Evolutionary conservation across 2,113 vertebrate genomes (phyloP), one percentile per base, ranked within the genome.

Genomic region (Bujurquina vittata): DNA sequence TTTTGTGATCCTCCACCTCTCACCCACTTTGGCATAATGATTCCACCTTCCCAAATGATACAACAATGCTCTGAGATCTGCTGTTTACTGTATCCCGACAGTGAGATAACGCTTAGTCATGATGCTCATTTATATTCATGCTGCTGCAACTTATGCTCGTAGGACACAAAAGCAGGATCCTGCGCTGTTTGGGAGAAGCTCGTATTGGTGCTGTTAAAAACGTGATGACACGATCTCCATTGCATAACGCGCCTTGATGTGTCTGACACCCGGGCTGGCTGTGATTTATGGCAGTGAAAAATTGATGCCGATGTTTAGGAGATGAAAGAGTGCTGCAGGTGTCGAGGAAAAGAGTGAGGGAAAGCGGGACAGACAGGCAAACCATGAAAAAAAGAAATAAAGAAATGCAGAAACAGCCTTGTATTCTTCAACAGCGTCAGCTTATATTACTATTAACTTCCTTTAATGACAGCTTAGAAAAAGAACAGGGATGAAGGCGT

Each of bases 221-320:
- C 55, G 8, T 22, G 80, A 65, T 5, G 84, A 89, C 83, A 69
- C 1, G 10, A 73, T 62, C 83, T 26, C 37, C 22, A 1, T 58
- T 77, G 22, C 46, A 40, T 91, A 84, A 87, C 29, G 61, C 0
- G 10, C 10, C 63, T 63, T 84, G 84, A 91, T 86, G 86, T 22
- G 52, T 79, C 35, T 84, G 91, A 85, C 86, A 78, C 65, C 37
- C 77, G 2, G 69, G 63, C 0, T 14, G 67, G 81, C 69, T 75
- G 76, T 83, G 88, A 91, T 88, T 89, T 85, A 88, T 84, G 84
- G 40, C 4, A n/a, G 31, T 75, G 88, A 75, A 33, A 81, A 77
- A 88, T 62, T 79, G 86, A 88, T 87, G 79, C 59, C 72, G 84
- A 87, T 90, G 88, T 83, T 88, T 7, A 60, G 81, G 73, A 76